Evolutionary conservation across 2,797 vertebrate genomes (phyloP).

Genomic region (Antennarius maculatus): DNA sequence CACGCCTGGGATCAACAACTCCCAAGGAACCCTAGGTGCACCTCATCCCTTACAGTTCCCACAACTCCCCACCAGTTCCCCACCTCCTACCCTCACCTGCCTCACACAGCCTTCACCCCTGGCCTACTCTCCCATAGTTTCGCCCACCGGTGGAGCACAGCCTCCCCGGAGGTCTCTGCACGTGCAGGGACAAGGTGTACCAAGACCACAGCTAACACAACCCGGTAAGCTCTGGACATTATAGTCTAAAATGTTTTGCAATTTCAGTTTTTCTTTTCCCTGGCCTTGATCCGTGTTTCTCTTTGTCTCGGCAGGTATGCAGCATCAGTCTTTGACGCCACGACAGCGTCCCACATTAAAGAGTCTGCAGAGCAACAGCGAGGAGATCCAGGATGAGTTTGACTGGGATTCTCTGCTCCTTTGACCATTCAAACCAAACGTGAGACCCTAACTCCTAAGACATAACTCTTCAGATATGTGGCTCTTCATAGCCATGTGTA

Average conservation of each 20-base stretch:
- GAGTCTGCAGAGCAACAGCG: conserved; percentile 87
- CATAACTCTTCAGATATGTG: conserved; percentile 31
- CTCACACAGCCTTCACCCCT: conserved; percentile 80
- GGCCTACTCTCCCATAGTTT: conserved; percentile 55
- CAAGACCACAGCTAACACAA: conserved; percentile 68
- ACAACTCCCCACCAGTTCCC: conserved; percentile 39
- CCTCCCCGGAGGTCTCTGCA: conserved; percentile 63
- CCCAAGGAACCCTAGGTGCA: conserved; percentile 53
- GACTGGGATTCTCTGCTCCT: conserved; percentile 91
- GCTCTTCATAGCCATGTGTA: not conserved
- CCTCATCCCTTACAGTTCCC: conserved; percentile 56
- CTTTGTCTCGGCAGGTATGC: conserved; percentile 81
- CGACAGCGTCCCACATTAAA: conserved; percentile 83
- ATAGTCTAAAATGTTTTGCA: not conserved
- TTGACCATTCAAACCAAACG: conserved; percentile 39
- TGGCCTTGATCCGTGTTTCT: conserved; percentile 6
- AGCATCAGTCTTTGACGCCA: conserved; percentile 76
- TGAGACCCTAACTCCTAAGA: not conserved
- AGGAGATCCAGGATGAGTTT: conserved; percentile 97
- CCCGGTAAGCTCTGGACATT: conserved; percentile 67
- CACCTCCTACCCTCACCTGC: conserved; percentile 69
- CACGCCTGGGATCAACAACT: conserved; percentile 65
- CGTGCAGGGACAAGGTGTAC: conserved; percentile 62
- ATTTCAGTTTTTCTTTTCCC: not conserved
- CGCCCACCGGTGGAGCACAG: conserved; percentile 58